Conservation (phyloP, 2,113 vertebrate genomes). For the Xyliphius kryptos region DNA sequence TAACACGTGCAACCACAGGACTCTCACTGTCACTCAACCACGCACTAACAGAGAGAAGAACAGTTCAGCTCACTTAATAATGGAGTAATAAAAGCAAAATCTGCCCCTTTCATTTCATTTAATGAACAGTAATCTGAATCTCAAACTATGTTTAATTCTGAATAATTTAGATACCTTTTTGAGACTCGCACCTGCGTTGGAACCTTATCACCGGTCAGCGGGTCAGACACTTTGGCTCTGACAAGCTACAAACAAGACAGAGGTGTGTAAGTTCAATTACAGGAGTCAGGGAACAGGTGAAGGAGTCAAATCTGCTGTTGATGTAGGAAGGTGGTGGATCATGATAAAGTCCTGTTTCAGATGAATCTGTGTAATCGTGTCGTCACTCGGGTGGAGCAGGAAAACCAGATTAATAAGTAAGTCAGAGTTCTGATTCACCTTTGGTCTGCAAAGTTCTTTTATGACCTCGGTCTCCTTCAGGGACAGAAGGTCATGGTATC, state of each 20-base stretch:
- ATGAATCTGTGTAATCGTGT: background rate
- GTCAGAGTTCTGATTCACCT: slow-evolving; percentile 31
- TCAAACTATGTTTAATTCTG: too few relatives aligned
- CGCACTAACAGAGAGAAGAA: slow-evolving; percentile 25
- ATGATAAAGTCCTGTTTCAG: background rate
- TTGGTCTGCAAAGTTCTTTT: slow-evolving; percentile 41
- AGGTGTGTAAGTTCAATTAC: too few relatives aligned
- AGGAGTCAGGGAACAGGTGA: too few relatives aligned
- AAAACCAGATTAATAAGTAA: too few relatives aligned
- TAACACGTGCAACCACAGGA: slow-evolving; percentile 35
- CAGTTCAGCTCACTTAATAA: too few relatives aligned
- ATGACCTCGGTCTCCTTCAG: slow-evolving; percentile 38
- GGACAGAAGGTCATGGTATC: slow-evolving; percentile 42
- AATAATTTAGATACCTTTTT: slow-evolving; percentile 33
- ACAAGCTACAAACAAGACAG: slow-evolving; percentile 35
- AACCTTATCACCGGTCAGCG: slow-evolving; percentile 10
- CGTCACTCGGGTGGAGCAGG: background rate
- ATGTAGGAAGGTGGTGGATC: too few relatives aligned
- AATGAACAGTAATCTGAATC: too few relatives aligned
- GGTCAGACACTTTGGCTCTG: slow-evolving; percentile 40
- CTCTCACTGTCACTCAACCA: slow-evolving; percentile 41
- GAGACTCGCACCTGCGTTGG: slow-evolving; percentile 37
- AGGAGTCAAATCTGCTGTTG: too few relatives aligned
- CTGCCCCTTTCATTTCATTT: too few relatives aligned
- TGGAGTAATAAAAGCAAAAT: too few relatives aligned